A percentile compares a stretch with the other conserved stretches of the same genome.
phyloP scores from a whole-genome alignment of 53 echinoderm and acorn worm species.

The Echinometra lucunter region DNA sequence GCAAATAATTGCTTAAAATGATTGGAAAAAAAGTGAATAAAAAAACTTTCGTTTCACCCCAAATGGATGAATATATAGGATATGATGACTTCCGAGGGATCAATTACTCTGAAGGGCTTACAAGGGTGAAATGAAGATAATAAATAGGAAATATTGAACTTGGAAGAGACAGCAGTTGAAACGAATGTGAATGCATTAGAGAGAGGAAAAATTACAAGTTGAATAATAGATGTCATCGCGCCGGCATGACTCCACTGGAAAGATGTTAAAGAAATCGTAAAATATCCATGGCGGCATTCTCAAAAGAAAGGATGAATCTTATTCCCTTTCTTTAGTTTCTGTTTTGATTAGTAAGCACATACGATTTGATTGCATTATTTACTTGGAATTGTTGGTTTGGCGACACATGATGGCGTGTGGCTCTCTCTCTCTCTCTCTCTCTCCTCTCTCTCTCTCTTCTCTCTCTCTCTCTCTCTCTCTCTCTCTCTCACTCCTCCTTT shows the following conservation, averaged over 20 bases:
- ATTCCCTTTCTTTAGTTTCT: slow-evolving; percentile 36
- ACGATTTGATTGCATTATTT: slow-evolving; percentile 26
- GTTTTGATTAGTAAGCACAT: slow-evolving; percentile 51
- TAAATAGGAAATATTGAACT: slow-evolving; percentile 20
- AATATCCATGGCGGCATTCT: slow-evolving; percentile 47
- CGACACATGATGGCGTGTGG: slow-evolving; percentile 26
- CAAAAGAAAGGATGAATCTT: slow-evolving; percentile 29
- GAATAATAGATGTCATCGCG: slow-evolving; percentile 67
- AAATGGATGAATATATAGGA: not conserved
- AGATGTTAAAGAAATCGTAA: slow-evolving; percentile 51
- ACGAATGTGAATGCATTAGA: slow-evolving; percentile 31
- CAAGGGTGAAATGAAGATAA: not conserved
- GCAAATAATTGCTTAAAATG: not conserved
- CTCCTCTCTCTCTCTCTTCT: not conserved
- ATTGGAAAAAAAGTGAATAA: not conserved
- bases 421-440: not conserved
- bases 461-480: not conserved
- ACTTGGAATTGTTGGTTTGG: slow-evolving; percentile 27
- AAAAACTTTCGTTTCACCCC: not conserved
- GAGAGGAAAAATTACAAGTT: slow-evolving; percentile 56
- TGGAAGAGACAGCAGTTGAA: slow-evolving; percentile 25
- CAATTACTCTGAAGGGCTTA: not conserved
- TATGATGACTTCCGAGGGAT: slow-evolving; percentile 17
- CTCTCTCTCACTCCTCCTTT: not conserved
- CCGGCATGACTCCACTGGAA: slow-evolving; percentile 21